Conservation (phyloP, 2,888 invertebrate species). For the Oligia fasciuncula region DNA sequence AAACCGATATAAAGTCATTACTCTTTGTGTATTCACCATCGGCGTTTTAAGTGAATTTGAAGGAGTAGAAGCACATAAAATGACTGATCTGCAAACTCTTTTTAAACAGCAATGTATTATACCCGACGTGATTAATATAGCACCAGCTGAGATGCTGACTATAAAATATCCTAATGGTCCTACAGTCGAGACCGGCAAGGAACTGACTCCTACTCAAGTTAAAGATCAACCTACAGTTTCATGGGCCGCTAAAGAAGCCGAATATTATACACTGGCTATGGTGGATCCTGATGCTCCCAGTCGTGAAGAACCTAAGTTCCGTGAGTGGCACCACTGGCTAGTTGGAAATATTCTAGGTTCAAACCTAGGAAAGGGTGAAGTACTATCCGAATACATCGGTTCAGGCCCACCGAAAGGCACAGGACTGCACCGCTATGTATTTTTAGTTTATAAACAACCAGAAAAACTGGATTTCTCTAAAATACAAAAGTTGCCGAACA, state of each 20-base stretch:
- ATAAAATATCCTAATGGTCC: slow-evolving; percentile 88
- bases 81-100: slow-evolving; percentile 77
- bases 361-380: slow-evolving; percentile 91
- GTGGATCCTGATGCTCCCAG: slow-evolving; percentile 95
- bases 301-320: slow-evolving; percentile 91
- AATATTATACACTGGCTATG: slow-evolving; percentile 92
- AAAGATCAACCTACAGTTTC: slow-evolving; percentile 92
- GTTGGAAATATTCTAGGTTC: slow-evolving; percentile 93
- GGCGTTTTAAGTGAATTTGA: slow-evolving; percentile 9
- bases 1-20: not conserved
- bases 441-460: slow-evolving; percentile 91
- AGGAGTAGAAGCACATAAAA: slow-evolving; percentile 47
- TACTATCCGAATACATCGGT: slow-evolving; percentile 91
- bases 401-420: slow-evolving; percentile 93
- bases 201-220: slow-evolving; percentile 93
- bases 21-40: slow-evolving; percentile 1
- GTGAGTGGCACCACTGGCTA: slow-evolving; percentile 95
- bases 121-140: slow-evolving; percentile 92
- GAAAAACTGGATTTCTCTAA: slow-evolving; percentile 85
- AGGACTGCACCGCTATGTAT: slow-evolving; percentile 93
- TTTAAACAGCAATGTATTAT: slow-evolving; percentile 90
- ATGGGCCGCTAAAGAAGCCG: slow-evolving; percentile 90
- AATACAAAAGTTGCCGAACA: slow-evolving; percentile 80
- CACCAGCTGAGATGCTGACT: slow-evolving; percentile 88
- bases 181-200: slow-evolving; percentile 91